Base-by-base conservation (phyloP, 2,888 invertebrate species). In the Rhodophaea formosa region DNA sequence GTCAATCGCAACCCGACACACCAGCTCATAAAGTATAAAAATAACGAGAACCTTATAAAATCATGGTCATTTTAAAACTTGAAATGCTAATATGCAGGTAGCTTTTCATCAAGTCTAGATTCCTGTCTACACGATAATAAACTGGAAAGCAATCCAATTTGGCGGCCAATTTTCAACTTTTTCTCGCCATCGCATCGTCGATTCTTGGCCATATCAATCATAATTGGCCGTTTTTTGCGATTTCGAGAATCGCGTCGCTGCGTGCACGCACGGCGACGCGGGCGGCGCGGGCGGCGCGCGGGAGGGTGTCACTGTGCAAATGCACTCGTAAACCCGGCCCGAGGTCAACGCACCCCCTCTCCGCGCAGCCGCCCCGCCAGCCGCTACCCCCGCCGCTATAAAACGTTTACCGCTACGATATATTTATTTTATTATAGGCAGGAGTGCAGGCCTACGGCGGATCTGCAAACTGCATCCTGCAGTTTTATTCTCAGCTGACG, bases 301-400 rank as follows among this genome's bases (percentile, higher is more conserved):
- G 75, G 79, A 82, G 85, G 85, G 84, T 88, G 87, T 88, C 88
- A 87, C 88, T 87, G 87, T 84, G 88, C 88, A 88, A 88, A 88
- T 87, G 88, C 88, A 88, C 85, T 88, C 88, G 84, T 87, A 86
- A 88, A 88, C 84, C 82, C 77, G 79, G 75, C 74, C 72, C 79
- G 86, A 77, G 86, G 87, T 87, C 87, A 86, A 81, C 84, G 86
- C 81, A 75, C 83, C 80, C 82, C 80, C 78, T 65, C 75, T 67
- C 77, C 75, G 71, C 77, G 61, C 72, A 49, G 62, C 62, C 52
- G 57, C 45, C 69, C 70, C 60, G 60, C 63, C 67, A 69, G 70
- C 77, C 79, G 68, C 77, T 59, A 64, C 71, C 75, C 75, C 75
- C 66, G 71, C 67, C 61, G 74, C 77, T 77, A 78, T 82, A 78